phyloP scores from a whole-genome alignment of 1,140 invertebrate species.

The Nasonia longicornis region DNA sequence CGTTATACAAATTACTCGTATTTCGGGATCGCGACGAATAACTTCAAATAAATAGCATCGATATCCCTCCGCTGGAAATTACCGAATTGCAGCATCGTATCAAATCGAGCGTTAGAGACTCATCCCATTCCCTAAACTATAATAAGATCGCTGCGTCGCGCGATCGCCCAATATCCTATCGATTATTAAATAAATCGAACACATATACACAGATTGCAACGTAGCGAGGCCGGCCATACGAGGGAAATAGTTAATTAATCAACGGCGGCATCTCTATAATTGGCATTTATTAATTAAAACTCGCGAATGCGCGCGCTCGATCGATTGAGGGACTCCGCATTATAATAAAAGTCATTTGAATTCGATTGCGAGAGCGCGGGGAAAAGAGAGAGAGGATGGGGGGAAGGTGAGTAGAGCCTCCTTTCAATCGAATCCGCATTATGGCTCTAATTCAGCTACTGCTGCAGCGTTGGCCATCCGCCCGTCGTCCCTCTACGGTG shows the following conservation, averaged over 20 bases:
- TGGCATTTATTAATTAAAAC: background rate
- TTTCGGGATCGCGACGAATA: too few relatives aligned
- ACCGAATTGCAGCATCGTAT: too few relatives aligned
- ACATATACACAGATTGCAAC: background rate
- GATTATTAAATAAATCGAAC: too few relatives aligned
- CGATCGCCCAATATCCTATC: too few relatives aligned
- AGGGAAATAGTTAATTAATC: background rate
- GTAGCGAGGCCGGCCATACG: too few relatives aligned
- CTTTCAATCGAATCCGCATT: background rate
- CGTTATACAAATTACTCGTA: too few relatives aligned
- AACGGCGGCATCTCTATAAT: background rate
- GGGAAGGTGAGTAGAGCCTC: background rate
- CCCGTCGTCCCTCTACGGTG: background rate
- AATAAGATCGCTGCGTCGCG: too few relatives aligned
- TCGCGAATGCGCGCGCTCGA: background rate
- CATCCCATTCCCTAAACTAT: too few relatives aligned
- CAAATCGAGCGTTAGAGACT: too few relatives aligned
- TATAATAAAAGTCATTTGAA: background rate
- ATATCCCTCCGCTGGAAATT: too few relatives aligned
- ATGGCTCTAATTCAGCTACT: background rate
- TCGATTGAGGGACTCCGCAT: background rate
- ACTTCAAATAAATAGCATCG: too few relatives aligned
- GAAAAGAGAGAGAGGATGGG: background rate
- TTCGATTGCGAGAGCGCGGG: background rate
- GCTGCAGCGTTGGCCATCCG: background rate